Evolutionary conservation across 2,113 vertebrate genomes (phyloP).

Genomic region (Pithys albifrons): DNA sequence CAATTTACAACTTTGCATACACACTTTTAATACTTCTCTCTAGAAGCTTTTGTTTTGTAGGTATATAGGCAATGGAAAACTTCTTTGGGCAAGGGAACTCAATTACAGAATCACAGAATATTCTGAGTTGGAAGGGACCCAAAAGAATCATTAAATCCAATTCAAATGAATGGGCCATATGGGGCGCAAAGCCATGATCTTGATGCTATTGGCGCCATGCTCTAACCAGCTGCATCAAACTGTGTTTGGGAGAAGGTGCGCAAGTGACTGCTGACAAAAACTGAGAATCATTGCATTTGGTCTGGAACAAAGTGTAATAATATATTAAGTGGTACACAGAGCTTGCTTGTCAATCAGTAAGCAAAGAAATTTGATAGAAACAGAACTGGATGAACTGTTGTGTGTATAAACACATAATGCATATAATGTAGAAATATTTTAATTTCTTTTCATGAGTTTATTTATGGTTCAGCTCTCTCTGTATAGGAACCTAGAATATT

Average conservation of each 20-base stretch:
- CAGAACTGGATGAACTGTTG: neutral
- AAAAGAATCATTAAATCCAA: neutral
- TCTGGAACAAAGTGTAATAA: neutral
- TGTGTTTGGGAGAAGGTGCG: neutral
- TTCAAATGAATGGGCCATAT: neutral
- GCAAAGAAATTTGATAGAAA: neutral
- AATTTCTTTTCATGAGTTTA: neutral
- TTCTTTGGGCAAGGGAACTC: neutral
- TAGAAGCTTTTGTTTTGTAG: neutral
- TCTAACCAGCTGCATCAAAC: neutral
- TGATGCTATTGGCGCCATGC: neutral
- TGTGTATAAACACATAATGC: neutral
- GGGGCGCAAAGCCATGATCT: neutral
- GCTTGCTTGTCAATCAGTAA: neutral
- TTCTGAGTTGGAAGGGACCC: neutral
- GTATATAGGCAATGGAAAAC: neutral
- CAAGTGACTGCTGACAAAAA: neutral
- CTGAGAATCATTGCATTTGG: neutral
- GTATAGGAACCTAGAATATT: neutral
- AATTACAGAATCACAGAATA: neutral
- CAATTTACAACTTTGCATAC: neutral
- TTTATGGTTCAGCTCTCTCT: neutral
- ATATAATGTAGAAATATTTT: neutral
- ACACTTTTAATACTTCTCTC: neutral
- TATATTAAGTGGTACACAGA: neutral